Evolutionary conservation across 2,797 vertebrate species (phyloP), one percentile per base, ranked within the genome.

Genomic region (Myotis planiceps): DNA sequence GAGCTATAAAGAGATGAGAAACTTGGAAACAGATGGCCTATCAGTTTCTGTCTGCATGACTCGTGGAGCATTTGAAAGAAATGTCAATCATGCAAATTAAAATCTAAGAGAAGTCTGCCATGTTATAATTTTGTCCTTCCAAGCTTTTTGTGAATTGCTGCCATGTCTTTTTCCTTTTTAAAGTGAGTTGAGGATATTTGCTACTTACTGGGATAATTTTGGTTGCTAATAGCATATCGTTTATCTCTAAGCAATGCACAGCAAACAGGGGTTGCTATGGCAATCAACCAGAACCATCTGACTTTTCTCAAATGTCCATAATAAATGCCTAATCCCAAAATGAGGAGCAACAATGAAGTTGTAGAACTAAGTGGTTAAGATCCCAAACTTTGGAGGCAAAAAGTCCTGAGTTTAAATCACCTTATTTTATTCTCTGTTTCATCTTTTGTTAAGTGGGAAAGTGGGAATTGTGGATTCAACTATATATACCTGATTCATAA

Each of bases 11-110:
- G 89, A 94, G 93, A 90, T n/a, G 60, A 87, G 78, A 90, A 96
- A 92, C 39, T 90, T 88, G 80, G 94, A 93, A 97, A 93, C 96
- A 98, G 97, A 95, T 96, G 96, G 94, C 27, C 49, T 72, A 68
- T 97, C 92, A 94, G 92, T 90, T 96, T 94, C 68, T 94, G 91
- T 76, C 89, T 78, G 39, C 79, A 60, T 80, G 89, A 89, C 85
- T 47, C 85, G n/a, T 85, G 49, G 75, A 93, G 55, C 39, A 90
- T 94, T 96, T 96, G 85, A 97, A 87, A 82, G 76, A 95, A 95
- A 91, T 15, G 87, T 92, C 97, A 97, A 12, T 97, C 95, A 94
- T 45, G 15, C 29, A 92, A 92, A 96, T 75, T 93, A 84, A 92
- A 92, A 90, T 93, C 68, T 80, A 85, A 91, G 55, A 84, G 32